Evolutionary conservation across 2,113 vertebrate species (phyloP), one percentile per base, ranked within the genome.

Genomic region (Nothobranchius furzeri): DNA sequence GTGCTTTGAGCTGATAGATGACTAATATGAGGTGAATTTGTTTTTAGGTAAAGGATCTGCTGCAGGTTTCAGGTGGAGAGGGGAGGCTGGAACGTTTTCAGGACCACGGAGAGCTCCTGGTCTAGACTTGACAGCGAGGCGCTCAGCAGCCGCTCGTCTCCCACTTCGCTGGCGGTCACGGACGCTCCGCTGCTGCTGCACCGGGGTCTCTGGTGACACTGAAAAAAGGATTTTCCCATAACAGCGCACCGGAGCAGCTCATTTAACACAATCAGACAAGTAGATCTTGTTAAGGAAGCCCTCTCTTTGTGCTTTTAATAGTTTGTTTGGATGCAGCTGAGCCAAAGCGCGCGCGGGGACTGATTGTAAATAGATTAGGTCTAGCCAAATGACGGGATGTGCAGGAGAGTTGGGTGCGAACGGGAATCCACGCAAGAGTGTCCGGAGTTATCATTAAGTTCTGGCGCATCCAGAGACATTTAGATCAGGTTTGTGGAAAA

Each of bases 21-120:
- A 15, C 2, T 6, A 11, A 4, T 14, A 59, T 24, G 20, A 42
- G 7, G 17, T 15, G 25, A 3, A 13, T 42, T 7, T 54, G 9
- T 37, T 57, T 17, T 56, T 78, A 54, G 55, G 50, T 56, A 61
- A 47, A 36, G 52, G 20, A 15, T 65, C 54, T 25, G 9, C 60
- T 45, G 81, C 53, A 67, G 55, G 51, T 43, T 81, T 64, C 49
- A 70, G 65, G 75, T 66, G 12, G 65, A 61, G 55, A 64, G 52
- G 52, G 36, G 60, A 49, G 56, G 58, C 58, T 36, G 71, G 76
- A 66, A 77, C 46, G 47, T 17, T 62, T 88, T 82, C 89, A 90
- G 89, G 65, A 86, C 89, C 84, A 9, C 36, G 87, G 90, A 90
- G 78, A 89, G 88, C 85, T 83, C 85, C 74, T 17, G 52, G 10